Evolutionary conservation across 2,797 vertebrate genomes (phyloP).

Genomic region (Taenioides sp.): DNA sequence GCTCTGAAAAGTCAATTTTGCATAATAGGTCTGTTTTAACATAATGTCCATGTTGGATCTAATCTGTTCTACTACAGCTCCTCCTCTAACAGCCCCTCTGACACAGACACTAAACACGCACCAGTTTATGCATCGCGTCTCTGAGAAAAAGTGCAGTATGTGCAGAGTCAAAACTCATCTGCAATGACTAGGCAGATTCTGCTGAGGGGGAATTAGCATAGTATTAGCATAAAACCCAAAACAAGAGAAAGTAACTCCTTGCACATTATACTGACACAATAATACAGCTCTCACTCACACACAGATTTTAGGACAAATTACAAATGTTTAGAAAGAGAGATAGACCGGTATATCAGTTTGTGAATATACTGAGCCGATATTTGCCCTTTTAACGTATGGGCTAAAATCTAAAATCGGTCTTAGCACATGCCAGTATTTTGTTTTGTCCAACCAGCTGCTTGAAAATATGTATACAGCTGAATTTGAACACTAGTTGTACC

Average conservation of each 20-base stretch:
- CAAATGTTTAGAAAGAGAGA: background rate
- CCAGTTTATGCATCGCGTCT: background rate
- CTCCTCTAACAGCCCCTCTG: background rate
- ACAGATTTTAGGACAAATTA: background rate
- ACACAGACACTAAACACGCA: background rate
- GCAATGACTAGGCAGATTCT: slow-evolving; percentile 1
- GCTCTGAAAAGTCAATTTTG: too few species aligned
- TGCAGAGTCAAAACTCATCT: background rate
- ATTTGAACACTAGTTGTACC: too few species aligned
- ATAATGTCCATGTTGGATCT: background rate
- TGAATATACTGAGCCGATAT: too few species aligned
- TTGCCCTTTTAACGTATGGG: too few species aligned
- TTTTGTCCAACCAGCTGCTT: too few species aligned
- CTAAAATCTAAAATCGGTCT: too few species aligned
- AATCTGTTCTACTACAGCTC: background rate
- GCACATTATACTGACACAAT: background rate
- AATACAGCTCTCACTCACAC: background rate
- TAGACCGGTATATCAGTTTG: too few species aligned
- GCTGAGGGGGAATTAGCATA: background rate
- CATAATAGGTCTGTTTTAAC: too few species aligned
- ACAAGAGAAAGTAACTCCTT: background rate
- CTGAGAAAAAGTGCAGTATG: background rate
- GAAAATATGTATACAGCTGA: too few species aligned
- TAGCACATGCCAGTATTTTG: too few species aligned
- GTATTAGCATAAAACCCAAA: background rate